Percentiles rank a stretch among this genome's conserved stretches.
phyloP scores from a whole-genome alignment of 1,140 invertebrate species.

The Acyrthosiphon pisum region DNA sequence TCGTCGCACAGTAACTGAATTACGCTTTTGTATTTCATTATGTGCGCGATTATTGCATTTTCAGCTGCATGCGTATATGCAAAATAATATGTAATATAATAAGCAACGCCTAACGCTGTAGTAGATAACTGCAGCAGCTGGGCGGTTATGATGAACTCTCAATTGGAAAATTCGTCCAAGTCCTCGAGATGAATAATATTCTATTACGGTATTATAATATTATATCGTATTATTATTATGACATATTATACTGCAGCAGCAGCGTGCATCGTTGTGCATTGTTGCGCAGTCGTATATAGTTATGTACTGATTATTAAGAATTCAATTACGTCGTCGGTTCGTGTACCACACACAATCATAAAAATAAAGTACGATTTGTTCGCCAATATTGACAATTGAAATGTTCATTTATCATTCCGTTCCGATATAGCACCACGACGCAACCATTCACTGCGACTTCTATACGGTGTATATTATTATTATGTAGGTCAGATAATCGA shows the following conservation, averaged over 20 bases:
- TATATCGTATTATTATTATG: background rate
- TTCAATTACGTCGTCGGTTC: background rate
- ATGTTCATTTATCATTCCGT: background rate
- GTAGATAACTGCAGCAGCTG: background rate
- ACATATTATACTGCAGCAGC: background rate
- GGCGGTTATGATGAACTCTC: background rate
- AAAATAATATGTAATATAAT: background rate
- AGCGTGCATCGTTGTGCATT: background rate
- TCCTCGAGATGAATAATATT: background rate
- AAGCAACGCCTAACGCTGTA: too few species aligned
- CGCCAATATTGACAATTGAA: conserved; percentile 15
- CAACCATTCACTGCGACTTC: background rate
- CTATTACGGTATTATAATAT: too few species aligned
- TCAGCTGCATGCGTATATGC: background rate
- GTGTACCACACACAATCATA: background rate
- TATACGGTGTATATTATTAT: background rate
- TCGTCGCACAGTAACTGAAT: background rate
- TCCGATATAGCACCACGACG: background rate
- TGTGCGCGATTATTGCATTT: background rate
- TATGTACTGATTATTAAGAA: conserved; percentile 1
- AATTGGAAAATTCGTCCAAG: background rate
- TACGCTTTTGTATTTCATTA: background rate
- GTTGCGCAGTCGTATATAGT: background rate
- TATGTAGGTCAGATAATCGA: conserved; percentile 14
- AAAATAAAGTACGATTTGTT: background rate